Percentiles rank a stretch among this genome's conserved stretches.
These are phyloP conservation scores for Mythimna pallens DNA, from an alignment of 2,888 invertebrate species.

Conservation along the genomic window DNA sequence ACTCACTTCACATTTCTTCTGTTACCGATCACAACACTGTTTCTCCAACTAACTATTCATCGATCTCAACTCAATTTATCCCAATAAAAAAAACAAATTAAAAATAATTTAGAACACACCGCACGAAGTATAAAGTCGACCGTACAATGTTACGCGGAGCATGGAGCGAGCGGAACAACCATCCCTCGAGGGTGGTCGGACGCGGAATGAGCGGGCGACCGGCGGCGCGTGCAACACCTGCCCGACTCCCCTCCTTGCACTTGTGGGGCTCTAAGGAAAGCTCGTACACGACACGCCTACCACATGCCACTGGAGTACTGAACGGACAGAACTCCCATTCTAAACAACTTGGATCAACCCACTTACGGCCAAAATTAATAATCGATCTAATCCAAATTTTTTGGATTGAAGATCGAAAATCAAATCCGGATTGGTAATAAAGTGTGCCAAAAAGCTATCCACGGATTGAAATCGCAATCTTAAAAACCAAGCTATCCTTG, in stretches of 20 bases:
- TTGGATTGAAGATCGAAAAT: too few species aligned
- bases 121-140: slow-evolving; percentile 9
- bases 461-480: too few species aligned
- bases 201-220: slow-evolving; percentile 76
- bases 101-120: slow-evolving; percentile 9
- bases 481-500: too few species aligned
- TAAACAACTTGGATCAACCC: slow-evolving; percentile 7
- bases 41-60: not conserved
- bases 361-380: too few species aligned
- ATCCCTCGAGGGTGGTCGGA: slow-evolving; percentile 69
- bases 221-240: slow-evolving; percentile 81
- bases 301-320: slow-evolving; percentile 46
- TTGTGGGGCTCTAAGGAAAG: slow-evolving; percentile 85
- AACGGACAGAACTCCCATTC: slow-evolving; percentile 31
- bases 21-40: slow-evolving; percentile 48
- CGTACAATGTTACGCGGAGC: slow-evolving; percentile 29
- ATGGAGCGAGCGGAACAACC: slow-evolving; percentile 61
- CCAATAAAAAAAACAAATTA: not conserved
- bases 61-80: not conserved
- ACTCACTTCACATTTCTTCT: slow-evolving; percentile 54
- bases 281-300: slow-evolving; percentile 81
- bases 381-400: too few species aligned
- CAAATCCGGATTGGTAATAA: too few species aligned
- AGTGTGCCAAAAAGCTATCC: too few species aligned
- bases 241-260: slow-evolving; percentile 77